Base-by-base conservation (phyloP, 2,797 vertebrate genomes). In the Gymnoscopelus braueri region DNA sequence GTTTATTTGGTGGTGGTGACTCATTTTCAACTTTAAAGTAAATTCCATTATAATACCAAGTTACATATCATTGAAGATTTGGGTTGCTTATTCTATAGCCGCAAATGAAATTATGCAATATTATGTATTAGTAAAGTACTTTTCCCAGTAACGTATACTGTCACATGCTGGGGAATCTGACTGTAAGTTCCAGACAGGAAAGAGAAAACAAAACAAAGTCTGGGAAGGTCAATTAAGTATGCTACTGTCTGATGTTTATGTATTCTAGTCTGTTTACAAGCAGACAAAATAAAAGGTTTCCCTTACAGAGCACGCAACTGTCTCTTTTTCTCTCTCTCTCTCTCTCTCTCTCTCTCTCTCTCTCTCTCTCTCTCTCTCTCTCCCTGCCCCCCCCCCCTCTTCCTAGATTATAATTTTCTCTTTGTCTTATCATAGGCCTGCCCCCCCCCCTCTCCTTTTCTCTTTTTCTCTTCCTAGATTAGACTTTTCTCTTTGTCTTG, bases 291-390 rank as follows among this genome's bases (percentile, higher is more conserved):
- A 54, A 32, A 5, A 32, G 5, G 73, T 77, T 74, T 79, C 62
- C 47, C 69, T 79, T 73, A 78, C 77, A 70, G 39, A 67, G 39
- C 74, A 79, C 72, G 80, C 85, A 80, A 85, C 65, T 87, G 85
- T 84, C 82, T 84, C 75, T 84, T 73, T 81, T 35, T 23, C 55
- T 19, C 56, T 67, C 26, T 49, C 55, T 32, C 65, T 50, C 53
- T 26, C 53, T 47, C 32, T 56, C 35, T 47, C 53, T 55, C 63
- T 48, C 63, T 56, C 54, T 57, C 54, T 58, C 53, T 55, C 68
- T 81, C 75, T 77, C 67, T 84, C 74, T 47, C 78, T 76, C 50
- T 67, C 65, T 66, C 48, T n/a, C 26, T 62, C 32, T n/a, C 51
- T 55, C 51, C 35, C 35, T 56, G 29, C 53, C 32, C 54, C 59